Evolutionary conservation across 1,140 invertebrate genomes (phyloP).

Genomic region (Dryas iulia): DNA sequence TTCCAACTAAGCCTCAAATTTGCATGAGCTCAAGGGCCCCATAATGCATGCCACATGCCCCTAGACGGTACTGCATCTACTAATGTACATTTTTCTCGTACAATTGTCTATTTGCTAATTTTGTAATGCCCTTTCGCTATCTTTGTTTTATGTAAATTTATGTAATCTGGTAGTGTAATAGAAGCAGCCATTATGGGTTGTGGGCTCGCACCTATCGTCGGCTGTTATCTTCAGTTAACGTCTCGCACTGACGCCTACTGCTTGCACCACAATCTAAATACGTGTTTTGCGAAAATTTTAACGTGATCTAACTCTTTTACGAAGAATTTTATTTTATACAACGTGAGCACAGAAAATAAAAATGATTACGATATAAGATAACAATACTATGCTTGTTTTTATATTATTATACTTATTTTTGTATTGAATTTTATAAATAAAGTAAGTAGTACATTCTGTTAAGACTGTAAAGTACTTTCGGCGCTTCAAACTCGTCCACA

Average conservation of each 20-base stretch:
- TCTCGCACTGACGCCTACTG: slow-evolving; percentile 52
- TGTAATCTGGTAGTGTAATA: slow-evolving; percentile 2
- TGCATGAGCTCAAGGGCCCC: too few species aligned
- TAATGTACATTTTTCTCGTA: too few species aligned
- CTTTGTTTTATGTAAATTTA: slow-evolving; percentile 9
- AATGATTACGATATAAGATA: not conserved
- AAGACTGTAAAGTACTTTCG: not conserved
- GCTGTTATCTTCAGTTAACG: slow-evolving; percentile 50
- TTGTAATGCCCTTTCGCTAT: not conserved
- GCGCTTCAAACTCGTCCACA: not conserved
- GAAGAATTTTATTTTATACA: not conserved
- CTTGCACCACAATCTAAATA: slow-evolving; percentile 46
- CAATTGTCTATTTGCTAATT: not conserved
- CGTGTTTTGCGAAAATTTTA: slow-evolving; percentile 46
- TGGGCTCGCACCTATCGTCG: slow-evolving; percentile 23
- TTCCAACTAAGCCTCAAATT: too few species aligned
- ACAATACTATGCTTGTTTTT: not conserved
- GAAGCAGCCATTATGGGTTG: slow-evolving; percentile 8
- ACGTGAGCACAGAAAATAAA: not conserved
- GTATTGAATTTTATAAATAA: not conserved
- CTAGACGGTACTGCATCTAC: too few species aligned
- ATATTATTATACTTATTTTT: not conserved
- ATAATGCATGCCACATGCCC: too few species aligned
- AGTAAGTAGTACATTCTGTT: not conserved
- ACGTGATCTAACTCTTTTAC: not conserved